These are phyloP conservation scores for Cladorhizidae sp. DNA, from an alignment of 37 sponge, comb jelly and placozoan species.

Conservation along the genomic window DNA sequence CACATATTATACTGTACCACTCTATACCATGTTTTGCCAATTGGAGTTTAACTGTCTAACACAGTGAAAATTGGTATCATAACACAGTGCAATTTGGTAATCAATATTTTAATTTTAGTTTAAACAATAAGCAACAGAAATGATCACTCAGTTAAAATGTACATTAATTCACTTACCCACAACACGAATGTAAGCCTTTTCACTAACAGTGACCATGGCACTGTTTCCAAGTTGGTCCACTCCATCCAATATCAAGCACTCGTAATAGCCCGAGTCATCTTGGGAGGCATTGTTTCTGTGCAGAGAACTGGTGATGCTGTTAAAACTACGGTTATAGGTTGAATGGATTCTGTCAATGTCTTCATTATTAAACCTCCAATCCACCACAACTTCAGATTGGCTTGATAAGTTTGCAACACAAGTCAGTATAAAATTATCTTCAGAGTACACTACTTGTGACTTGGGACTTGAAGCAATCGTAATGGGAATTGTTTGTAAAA, in stretches of 20 bases:
- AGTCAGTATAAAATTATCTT: not conserved
- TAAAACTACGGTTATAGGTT: not conserved
- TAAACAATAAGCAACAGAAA: too few species aligned
- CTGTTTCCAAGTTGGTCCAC: not conserved
- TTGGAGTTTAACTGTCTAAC: too few species aligned
- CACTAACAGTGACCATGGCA: conserved; percentile 10
- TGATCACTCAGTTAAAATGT: too few species aligned
- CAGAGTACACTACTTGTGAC: not conserved
- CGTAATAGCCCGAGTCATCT: conserved; percentile 1
- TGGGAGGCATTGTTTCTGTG: not conserved
- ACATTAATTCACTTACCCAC: not conserved
- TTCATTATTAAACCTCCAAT: conserved; percentile 8
- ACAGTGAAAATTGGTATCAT: too few species aligned
- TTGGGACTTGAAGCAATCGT: not conserved
- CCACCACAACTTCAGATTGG: not conserved
- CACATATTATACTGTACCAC: too few species aligned
- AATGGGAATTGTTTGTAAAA: not conserved
- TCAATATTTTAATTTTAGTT: too few species aligned
- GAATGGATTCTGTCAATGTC: not conserved
- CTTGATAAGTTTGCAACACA: not conserved
- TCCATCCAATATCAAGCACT: conserved; percentile 12
- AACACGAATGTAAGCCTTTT: not conserved
- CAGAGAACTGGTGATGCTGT: not conserved
- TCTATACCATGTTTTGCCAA: too few species aligned
- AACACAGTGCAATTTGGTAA: too few species aligned